These are phyloP conservation scores for Pampusana beccarii DNA, from an alignment of 2,113 vertebrate genomes.

Conservation along the genomic window DNA sequence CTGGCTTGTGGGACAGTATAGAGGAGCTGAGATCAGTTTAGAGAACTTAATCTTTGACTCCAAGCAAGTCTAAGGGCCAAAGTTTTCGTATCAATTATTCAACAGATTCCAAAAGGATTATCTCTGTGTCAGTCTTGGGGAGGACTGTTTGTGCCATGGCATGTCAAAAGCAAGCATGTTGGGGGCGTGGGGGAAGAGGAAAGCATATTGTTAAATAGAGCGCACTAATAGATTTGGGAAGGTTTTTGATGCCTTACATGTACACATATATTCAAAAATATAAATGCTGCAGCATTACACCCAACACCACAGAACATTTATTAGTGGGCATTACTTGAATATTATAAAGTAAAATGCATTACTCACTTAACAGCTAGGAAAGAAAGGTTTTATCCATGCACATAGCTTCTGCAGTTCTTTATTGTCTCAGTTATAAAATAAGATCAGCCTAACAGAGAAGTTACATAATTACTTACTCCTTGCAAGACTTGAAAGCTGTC, in stretches of 20 bases:
- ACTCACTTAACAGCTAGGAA: neutral
- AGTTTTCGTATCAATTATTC: neutral
- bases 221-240: neutral
- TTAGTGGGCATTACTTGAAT: neutral
- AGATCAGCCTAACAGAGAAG: slow-evolving; percentile 23
- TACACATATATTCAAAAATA: rapidly evolving
- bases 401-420: neutral
- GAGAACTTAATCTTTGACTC: neutral
- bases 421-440: neutral
- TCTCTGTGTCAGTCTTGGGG: neutral
- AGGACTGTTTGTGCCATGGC: neutral
- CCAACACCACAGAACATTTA: neutral
- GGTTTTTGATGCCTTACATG: neutral
- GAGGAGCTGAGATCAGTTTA: neutral
- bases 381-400: neutral
- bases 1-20: neutral
- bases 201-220: neutral
- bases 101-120: neutral
- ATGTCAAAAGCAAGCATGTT: neutral
- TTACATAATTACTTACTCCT: slow-evolving; percentile 83
- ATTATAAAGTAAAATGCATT: neutral
- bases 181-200: neutral
- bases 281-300: neutral
- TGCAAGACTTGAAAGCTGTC: slow-evolving; percentile 98
- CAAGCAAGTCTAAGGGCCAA: neutral